Percentiles rank a stretch among this genome's conserved stretches.
phyloP scores from a whole-genome alignment of 2,888 invertebrate species.

The Papilio gigon region DNA sequence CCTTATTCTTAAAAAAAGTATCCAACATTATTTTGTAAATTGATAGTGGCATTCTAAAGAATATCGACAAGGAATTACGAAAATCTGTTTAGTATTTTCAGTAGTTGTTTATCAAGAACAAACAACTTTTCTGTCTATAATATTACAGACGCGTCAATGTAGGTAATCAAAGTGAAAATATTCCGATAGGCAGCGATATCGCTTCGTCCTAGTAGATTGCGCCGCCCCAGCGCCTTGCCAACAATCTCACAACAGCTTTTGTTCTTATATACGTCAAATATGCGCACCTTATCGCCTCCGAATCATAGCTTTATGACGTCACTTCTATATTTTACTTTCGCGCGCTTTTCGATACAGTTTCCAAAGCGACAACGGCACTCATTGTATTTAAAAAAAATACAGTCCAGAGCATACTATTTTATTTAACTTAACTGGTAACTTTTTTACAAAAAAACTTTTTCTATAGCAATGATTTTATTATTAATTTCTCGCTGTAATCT shows the following conservation, averaged over 20 bases:
- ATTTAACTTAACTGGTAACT: conserved; percentile 46
- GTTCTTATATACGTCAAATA: conserved; percentile 75
- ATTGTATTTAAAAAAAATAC: background rate
- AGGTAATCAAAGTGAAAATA: conserved; percentile 44
- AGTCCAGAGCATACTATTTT: conserved; percentile 45
- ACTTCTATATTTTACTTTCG: conserved; percentile 61
- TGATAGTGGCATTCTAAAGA: too few species aligned
- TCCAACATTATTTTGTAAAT: too few species aligned
- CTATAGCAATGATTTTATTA: too few species aligned
- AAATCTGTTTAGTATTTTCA: background rate
- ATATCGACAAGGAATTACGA: background rate
- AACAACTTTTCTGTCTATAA: background rate
- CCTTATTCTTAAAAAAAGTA: too few species aligned
- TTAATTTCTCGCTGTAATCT: background rate
- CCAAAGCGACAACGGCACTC: too few species aligned
- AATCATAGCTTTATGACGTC: conserved; percentile 68
- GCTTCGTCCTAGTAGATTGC: conserved; percentile 46
- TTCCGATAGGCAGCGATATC: conserved; percentile 58
- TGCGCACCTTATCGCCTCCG: conserved; percentile 68
- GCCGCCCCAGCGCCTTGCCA: conserved; percentile 64
- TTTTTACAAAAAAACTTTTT: too few species aligned
- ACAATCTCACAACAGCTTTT: conserved; percentile 70
- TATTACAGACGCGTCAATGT: background rate
- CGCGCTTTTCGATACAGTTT: conserved; percentile 54
- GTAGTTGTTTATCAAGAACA: background rate